These are phyloP conservation scores for Anastatus disparis DNA, from an alignment of 1,140 invertebrate genomes.

Conservation along the genomic window DNA sequence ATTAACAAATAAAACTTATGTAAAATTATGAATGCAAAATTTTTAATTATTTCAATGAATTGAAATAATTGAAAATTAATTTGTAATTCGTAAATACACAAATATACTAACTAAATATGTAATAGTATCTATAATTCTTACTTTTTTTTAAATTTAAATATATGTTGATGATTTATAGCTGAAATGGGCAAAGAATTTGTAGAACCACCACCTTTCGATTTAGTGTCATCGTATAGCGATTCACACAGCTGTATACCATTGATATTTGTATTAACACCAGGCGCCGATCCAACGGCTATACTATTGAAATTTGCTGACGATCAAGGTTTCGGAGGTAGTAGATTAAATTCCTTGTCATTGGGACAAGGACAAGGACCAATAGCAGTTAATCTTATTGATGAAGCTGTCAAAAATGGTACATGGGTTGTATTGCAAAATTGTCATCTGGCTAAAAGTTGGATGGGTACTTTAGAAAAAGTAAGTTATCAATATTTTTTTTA, in stretches of 20 bases:
- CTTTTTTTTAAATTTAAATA: too few relatives aligned
- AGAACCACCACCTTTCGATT: constrained; percentile 90
- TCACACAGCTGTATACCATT: constrained; percentile 86
- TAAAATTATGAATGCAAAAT: too few relatives aligned
- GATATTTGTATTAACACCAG: constrained; percentile 91
- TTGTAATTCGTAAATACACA: too few relatives aligned
- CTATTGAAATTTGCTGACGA: constrained; percentile 90
- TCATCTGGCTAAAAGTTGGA: constrained; percentile 93
- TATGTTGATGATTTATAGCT: not conserved
- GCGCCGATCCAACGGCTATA: constrained; percentile 89
- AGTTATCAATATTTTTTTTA: not conserved
- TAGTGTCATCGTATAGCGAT: constrained; percentile 83
- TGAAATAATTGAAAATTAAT: too few relatives aligned
- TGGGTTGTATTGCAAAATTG: constrained; percentile 98
- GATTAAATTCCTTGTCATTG: constrained; percentile 86
- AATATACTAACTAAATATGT: too few relatives aligned
- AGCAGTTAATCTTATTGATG: constrained; percentile 87
- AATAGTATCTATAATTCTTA: too few relatives aligned
- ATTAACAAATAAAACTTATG: too few relatives aligned
- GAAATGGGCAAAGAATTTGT: constrained; percentile 71
- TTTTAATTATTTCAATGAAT: too few relatives aligned
- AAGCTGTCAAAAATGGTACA: constrained; percentile 83
- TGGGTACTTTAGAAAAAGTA: constrained; percentile 83
- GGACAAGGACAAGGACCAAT: constrained; percentile 94
- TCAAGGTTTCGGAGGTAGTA: constrained; percentile 84